These are phyloP conservation scores for Drosophila repleta DNA, from an alignment of 1,140 invertebrate species.

Conservation along the genomic window DNA sequence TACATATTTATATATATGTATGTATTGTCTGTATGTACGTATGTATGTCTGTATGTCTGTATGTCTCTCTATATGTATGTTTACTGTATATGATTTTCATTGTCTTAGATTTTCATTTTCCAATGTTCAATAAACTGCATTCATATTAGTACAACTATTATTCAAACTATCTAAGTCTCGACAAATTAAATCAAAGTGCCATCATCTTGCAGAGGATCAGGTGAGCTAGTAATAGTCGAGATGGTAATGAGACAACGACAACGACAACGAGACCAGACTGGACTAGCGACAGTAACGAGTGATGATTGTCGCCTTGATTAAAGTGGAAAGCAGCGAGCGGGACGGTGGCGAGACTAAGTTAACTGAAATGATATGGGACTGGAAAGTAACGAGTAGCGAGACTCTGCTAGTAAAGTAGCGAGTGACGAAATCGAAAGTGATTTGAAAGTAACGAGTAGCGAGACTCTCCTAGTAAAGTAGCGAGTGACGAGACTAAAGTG, in stretches of 20 bases:
- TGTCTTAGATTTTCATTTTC: constrained; percentile 25
- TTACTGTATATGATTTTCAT: constrained; percentile 37
- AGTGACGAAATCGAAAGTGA: too few species aligned
- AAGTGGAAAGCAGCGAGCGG: background rate
- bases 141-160: constrained; percentile 5
- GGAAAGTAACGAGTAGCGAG: background rate
- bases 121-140: constrained; percentile 32
- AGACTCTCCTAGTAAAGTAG: too few species aligned
- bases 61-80: constrained; percentile 29
- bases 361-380: too few species aligned
- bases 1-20: constrained; percentile 37
- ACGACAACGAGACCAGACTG: background rate
- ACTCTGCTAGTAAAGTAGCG: background rate
- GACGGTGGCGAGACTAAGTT: too few species aligned
- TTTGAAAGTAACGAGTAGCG: background rate
- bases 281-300: background rate
- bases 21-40: constrained; percentile 35
- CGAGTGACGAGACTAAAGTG: background rate
- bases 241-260: background rate
- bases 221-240: constrained; percentile 1
- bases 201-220: constrained; percentile 6
- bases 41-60: constrained; percentile 20
- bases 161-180: background rate
- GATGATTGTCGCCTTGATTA: too few species aligned
- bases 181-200: too few species aligned